Evolutionary conservation across 2,113 vertebrate genomes (phyloP).

Genomic region (Nanger granti): DNA sequence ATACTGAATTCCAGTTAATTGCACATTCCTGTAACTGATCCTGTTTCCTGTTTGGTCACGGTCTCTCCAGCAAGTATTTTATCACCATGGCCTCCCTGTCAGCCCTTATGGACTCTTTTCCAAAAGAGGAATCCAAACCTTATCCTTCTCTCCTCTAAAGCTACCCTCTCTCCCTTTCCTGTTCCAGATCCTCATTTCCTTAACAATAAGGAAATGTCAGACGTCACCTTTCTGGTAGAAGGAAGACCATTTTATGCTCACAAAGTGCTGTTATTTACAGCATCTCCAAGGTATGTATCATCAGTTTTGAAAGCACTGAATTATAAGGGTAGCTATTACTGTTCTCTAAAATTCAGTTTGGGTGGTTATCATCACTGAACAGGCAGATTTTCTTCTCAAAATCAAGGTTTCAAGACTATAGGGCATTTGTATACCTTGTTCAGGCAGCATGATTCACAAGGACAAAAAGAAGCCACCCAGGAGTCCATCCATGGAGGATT

Average conservation of each 20-base stretch:
- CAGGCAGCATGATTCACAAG: neutral
- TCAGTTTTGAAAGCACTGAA: neutral
- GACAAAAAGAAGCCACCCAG: neutral
- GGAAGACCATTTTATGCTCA: slow-evolving; percentile 97
- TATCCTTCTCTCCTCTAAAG: slow-evolving; percentile 27
- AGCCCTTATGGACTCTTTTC: neutral
- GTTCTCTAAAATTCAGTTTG: neutral
- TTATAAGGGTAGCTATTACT: neutral
- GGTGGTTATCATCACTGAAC: neutral
- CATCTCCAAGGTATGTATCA: slow-evolving; percentile 87
- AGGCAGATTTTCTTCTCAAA: neutral
- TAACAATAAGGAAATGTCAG: slow-evolving; percentile 99
- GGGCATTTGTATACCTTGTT: neutral
- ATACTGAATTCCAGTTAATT: accelerated
- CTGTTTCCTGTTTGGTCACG: neutral
- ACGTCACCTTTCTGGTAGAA: slow-evolving; percentile 97
- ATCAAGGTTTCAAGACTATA: neutral
- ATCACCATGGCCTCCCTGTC: neutral
- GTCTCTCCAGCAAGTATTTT: neutral
- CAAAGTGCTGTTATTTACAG: slow-evolving; percentile 95
- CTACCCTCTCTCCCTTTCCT: neutral
- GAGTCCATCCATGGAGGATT: neutral
- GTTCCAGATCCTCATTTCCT: slow-evolving; percentile 95
- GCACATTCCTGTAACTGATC: neutral
- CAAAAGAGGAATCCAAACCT: neutral